Base-by-base conservation (phyloP, 1,140 invertebrate species). In the Gyrodactylus bullatarudis region DNA sequence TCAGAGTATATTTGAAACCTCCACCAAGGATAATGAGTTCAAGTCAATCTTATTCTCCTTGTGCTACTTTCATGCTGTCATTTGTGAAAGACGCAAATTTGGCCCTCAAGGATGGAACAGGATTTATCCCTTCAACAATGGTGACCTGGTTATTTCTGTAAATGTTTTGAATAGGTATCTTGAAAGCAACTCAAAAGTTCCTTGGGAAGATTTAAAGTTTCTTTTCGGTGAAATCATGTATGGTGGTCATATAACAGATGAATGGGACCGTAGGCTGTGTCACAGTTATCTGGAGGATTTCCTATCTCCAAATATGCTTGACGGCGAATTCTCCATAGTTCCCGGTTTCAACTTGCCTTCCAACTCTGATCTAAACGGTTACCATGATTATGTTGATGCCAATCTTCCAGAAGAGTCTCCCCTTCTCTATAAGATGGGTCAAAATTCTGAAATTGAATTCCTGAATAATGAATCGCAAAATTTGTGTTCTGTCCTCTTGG, bases 191-290 rank as follows among this genome's bases (percentile, higher is more conserved):
- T 76, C 78, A 27, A 86, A 87, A 76, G 34, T 94, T 0, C 91
- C 90, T 0, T 94, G 90, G 89, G 90, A 93, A 78, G 90, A 94
- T 81, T 81, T 95, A 72, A 83, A 89, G 1, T 93, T 92, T 79
- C 82, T 93, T 1, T 94, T 95, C 78, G 91, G 91, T 1, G 91
- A 96, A 82, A 95, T 95, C 75, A 96, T 95, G 91, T 96, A 96
- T 77, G 91, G 91, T 0, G 91, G 91, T 0, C 91, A 95, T 77
- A 95, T 96, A 70, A 96, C 91, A 0, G 91, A 95, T 78, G 91
- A 96, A 79, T 95, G 91, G 89, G 91, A 96, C 80, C 82, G 91
- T 76, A 83, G 87, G 74, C 82, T 95, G 0, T 95, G 91, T 78
- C 87, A 86, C 70, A 88, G 88, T 1, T 95, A 95, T 79, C 84